Evolutionary conservation across 2,113 vertebrate species (phyloP).

Genomic region (Pristiophorus japonicus): DNA sequence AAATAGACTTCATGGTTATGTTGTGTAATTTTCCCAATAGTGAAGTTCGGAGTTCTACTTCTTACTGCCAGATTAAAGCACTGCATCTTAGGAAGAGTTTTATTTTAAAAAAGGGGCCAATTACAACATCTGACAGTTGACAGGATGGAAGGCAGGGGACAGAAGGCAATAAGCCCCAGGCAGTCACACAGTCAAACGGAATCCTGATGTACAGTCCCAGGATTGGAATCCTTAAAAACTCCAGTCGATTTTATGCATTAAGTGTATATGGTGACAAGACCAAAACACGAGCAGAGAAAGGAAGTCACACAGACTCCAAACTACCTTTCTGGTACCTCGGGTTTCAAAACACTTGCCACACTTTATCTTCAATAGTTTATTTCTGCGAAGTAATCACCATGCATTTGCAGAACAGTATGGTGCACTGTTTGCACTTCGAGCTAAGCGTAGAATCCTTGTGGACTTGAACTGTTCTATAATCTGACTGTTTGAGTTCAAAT

Average conservation of each 20-base stretch:
- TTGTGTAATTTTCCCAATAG: not conserved
- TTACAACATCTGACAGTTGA: not conserved
- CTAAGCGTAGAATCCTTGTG: not conserved
- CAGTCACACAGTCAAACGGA: conserved; percentile 7
- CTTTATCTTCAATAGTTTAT: not conserved
- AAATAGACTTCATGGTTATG: not conserved
- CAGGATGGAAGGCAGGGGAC: not conserved
- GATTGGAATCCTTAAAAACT: not conserved
- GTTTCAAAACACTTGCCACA: not conserved
- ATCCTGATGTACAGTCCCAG: no score
- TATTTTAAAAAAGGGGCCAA: not conserved
- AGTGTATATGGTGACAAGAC: not conserved
- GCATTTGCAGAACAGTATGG: not conserved
- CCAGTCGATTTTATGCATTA: not conserved
- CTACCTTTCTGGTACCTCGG: not conserved
- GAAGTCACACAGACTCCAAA: not conserved
- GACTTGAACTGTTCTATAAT: not conserved
- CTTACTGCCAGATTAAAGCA: not conserved
- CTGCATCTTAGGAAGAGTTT: not conserved
- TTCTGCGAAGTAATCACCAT: not conserved
- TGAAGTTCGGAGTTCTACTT: not conserved
- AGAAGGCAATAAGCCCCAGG: not conserved
- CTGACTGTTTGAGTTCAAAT: not conserved
- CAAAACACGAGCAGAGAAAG: not conserved
- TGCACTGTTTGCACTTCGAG: not conserved